phyloP scores from a whole-genome alignment of 2,113 vertebrate species.

The Eleginops maclovinus region DNA sequence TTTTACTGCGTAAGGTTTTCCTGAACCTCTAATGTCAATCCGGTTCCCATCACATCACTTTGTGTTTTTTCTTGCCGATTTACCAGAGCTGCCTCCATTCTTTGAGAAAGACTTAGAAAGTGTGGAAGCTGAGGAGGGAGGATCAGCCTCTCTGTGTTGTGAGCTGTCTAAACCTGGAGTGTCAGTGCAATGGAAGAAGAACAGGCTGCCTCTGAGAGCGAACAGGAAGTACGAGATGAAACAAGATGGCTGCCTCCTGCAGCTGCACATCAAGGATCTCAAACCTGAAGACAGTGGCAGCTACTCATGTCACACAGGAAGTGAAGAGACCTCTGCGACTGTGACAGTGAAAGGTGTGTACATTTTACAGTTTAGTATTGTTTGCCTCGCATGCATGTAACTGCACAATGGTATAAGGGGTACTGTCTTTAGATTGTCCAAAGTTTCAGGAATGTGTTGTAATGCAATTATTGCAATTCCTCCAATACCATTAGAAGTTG shows the following conservation, averaged over 20 bases:
- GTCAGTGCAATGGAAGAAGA: conserved; percentile 76
- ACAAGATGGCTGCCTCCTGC: conserved; percentile 64
- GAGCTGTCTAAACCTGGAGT: conserved; percentile 72
- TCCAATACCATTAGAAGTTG: neutral
- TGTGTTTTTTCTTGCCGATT: too few species aligned
- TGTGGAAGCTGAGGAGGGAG: conserved; percentile 59
- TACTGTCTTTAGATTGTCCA: neutral
- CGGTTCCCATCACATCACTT: too few species aligned
- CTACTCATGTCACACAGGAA: conserved; percentile 64
- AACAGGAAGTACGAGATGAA: conserved; percentile 79
- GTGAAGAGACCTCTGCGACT: conserved; percentile 51
- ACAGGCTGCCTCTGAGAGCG: conserved; percentile 69
- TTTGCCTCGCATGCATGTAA: too few species aligned
- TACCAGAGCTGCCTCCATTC: too few species aligned
- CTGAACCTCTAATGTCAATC: too few species aligned
- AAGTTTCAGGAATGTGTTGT: neutral
- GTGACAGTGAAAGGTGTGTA: conserved; percentile 85
- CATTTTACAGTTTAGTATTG: neutral
- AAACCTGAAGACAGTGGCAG: conserved; percentile 67
- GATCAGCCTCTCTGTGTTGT: conserved; percentile 56
- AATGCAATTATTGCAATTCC: neutral
- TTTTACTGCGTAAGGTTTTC: too few species aligned
- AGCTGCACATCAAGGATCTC: conserved; percentile 67
- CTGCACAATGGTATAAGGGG: too few species aligned
- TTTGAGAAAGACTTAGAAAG: conserved; percentile 40